A percentile compares a stretch with the other conserved stretches of the same genome.
These are phyloP conservation scores for Achlya flavicornis DNA, from an alignment of 2,888 invertebrate genomes.

Conservation along the genomic window DNA sequence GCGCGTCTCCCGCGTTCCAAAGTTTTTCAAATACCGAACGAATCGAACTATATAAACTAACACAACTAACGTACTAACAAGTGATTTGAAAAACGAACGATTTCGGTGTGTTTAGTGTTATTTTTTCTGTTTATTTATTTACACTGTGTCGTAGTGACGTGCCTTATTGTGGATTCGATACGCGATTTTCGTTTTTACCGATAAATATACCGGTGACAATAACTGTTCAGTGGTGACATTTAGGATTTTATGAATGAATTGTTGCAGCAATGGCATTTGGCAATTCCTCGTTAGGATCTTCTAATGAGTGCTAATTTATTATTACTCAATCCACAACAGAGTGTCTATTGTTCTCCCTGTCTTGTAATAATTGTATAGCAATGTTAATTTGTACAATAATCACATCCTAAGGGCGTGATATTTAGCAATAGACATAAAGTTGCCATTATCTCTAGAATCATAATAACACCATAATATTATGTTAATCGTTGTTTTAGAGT, in stretches of 20 bases:
- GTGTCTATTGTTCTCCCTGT: not conserved
- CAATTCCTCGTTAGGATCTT: constrained; percentile 16
- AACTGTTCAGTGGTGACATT: constrained; percentile 51
- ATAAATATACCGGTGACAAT: constrained; percentile 63
- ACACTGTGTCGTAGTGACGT: constrained; percentile 46
- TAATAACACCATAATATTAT: constrained; percentile 8
- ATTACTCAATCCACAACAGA: not conserved
- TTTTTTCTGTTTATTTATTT: constrained; percentile 50
- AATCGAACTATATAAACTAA: constrained; percentile 62
- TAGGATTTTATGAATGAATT: constrained; percentile 25
- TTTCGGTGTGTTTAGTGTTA: constrained; percentile 42
- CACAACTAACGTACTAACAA: constrained; percentile 56
- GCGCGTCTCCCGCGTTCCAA: constrained; percentile 58
- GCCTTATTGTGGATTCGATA: constrained; percentile 61
- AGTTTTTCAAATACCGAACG: constrained; percentile 51
- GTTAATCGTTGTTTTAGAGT: not conserved
- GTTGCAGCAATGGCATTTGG: constrained; percentile 36
- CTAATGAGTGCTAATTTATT: constrained; percentile 23
- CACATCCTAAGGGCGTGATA: not conserved
- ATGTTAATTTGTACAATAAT: constrained; percentile 5
- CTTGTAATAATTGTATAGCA: not conserved
- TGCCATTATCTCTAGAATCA: constrained; percentile 3
- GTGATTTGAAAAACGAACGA: constrained; percentile 50
- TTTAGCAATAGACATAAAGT: not conserved
- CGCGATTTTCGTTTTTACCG: constrained; percentile 53